These are phyloP conservation scores for Lagodon rhomboides DNA, from an alignment of 2,797 vertebrate genomes.

Conservation along the genomic window DNA sequence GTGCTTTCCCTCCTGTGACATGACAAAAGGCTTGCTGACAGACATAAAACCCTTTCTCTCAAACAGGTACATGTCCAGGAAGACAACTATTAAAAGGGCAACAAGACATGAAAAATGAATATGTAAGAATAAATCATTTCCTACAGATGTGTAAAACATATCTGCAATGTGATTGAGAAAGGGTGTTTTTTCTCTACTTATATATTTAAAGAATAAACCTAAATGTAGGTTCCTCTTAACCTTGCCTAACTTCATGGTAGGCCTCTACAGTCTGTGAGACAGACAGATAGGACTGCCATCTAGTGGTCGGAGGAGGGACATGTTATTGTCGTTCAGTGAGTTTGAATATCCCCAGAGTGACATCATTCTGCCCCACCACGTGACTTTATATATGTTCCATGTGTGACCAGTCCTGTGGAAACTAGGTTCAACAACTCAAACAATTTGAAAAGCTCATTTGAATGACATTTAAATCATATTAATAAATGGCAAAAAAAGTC, in stretches of 20 bases:
- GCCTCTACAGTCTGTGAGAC: background rate
- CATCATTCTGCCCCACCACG: background rate
- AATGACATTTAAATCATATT: background rate
- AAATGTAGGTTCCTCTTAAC: background rate
- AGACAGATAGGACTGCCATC: constrained; percentile 42
- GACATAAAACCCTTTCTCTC: background rate
- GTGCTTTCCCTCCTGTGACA: background rate
- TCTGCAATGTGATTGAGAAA: background rate
- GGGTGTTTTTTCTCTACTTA: too few relatives aligned
- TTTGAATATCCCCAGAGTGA: background rate
- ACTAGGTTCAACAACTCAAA: background rate
- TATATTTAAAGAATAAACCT: background rate
- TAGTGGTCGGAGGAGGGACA: constrained; percentile 48
- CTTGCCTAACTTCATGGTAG: background rate
- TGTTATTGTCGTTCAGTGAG: background rate
- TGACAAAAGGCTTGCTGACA: background rate
- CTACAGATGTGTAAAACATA: background rate
- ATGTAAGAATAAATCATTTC: background rate
- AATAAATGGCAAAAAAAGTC: background rate
- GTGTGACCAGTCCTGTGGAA: background rate
- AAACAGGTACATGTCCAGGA: background rate
- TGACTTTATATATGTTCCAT: background rate
- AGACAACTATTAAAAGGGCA: too few relatives aligned
- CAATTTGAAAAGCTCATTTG: background rate
- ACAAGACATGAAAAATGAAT: too few relatives aligned